Evolutionary conservation across 2,113 vertebrate species (phyloP).

Genomic region (Dolichotis patagonum): DNA sequence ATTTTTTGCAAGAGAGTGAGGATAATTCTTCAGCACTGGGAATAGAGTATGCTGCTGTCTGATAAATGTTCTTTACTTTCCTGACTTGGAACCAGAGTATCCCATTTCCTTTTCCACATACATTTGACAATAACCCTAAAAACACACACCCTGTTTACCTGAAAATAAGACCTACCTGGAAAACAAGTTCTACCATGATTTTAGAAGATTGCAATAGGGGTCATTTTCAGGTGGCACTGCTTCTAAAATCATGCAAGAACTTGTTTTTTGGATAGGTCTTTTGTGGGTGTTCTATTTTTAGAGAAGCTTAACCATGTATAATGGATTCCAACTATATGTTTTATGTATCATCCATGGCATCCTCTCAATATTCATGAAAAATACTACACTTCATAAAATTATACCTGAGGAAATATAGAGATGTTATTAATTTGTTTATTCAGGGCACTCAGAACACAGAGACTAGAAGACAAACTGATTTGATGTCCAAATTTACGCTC

Average conservation of each 20-base stretch:
- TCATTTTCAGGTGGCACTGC: neutral
- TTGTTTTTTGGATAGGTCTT: neutral
- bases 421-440: neutral
- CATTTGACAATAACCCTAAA: neutral
- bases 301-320: neutral
- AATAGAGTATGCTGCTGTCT: neutral
- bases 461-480: neutral
- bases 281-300: neutral
- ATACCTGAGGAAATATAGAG: neutral
- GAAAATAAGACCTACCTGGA: neutral
- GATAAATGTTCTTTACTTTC: neutral
- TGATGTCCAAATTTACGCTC: neutral
- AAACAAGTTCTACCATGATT: neutral
- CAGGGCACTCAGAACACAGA: neutral
- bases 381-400: neutral
- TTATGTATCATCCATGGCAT: neutral
- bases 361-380: neutral
- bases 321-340: neutral
- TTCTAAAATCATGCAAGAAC: neutral
- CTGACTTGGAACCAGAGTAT: neutral
- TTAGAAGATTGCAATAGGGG: neutral
- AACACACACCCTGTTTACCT: neutral
- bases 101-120: neutral
- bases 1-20: neutral
- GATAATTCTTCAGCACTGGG: conserved; percentile 12